Conservation (phyloP, 2,888 invertebrate genomes). For the Drosophila cracens region DNA sequence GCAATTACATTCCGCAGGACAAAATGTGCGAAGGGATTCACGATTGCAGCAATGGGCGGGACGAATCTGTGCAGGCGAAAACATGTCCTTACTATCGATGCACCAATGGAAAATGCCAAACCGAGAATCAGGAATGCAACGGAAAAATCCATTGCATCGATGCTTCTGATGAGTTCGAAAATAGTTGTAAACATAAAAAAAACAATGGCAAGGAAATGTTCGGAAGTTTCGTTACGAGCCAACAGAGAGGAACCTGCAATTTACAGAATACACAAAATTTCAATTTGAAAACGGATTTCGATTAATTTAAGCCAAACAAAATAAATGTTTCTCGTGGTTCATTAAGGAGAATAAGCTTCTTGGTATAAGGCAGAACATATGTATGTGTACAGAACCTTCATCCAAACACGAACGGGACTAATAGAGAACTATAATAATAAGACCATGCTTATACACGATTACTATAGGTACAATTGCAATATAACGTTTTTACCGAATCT, state of each 20-base stretch:
- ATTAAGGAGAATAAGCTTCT: rapidly evolving
- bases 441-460: not conserved
- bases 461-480: rapidly evolving
- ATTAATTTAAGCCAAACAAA: slow-evolving; percentile 31
- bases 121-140: not conserved
- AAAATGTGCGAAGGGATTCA: slow-evolving; percentile 10
- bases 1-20: not conserved
- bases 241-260: not conserved
- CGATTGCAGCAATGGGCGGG: slow-evolving; percentile 45
- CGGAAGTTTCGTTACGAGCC: slow-evolving; percentile 27
- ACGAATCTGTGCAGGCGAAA: slow-evolving; percentile 24
- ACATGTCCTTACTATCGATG: slow-evolving; percentile 11
- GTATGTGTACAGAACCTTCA: slow-evolving; percentile 6
- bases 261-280: not conserved
- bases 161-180: slow-evolving; percentile 43
- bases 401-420: slow-evolving; percentile 33
- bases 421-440: slow-evolving; percentile 21
- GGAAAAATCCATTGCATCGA: slow-evolving; percentile 39
- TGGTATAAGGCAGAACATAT: slow-evolving; percentile 1
- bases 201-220: not conserved
- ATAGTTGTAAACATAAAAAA: rapidly evolving
- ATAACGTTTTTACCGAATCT: not conserved
- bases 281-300: rapidly evolving
- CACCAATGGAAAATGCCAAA: slow-evolving; percentile 34
- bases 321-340: slow-evolving; percentile 13